Evolutionary conservation across 2,888 invertebrate species (phyloP), one percentile per base, ranked within the genome.

Genomic region (Leptinotarsa rubiginosa): DNA sequence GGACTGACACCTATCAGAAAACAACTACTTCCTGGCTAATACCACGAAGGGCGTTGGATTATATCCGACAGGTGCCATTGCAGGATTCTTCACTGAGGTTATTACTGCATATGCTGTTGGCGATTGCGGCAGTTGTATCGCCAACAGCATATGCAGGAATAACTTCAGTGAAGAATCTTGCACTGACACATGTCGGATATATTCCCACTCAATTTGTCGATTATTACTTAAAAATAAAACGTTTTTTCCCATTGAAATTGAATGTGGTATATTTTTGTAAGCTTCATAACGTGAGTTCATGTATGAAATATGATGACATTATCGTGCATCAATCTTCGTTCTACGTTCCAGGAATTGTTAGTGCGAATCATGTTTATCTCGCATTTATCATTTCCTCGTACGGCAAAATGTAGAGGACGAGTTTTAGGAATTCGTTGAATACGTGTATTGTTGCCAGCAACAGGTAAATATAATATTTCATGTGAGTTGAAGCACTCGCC

Each of bases 371-470:
- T 25, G 31, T 62, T 62, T 41, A 31, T 62, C 62, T 62, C 41
- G 7, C 15, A 15, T 62, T 15, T 31, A 62, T 62, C 31, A 31
- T 25, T 62, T 62, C 31, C 22, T 54, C 31, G 49, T 49, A 54
- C 12, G 10, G 16, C 5, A 13, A 10, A 52, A 18, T 54, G 20
- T 18, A 20, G 20, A 2, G 54, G 56, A 56, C 56, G 56, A 56
- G 56, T 62, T 62, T 31, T n/a, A n/a, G 7, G 62, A 62, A 31
- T 62, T 31, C 62, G n/a, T n/a, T 31, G 62, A 31, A 62, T 31
- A 62, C 31, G 25, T 31, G 16, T 22, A 22, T 22, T 22, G 22
- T 56, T 56, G 56, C 31, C 31, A 31, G n/a, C 62, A 62, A 62
- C 25, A 62, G 25, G 31, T 31, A 31, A 31, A 31, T 62, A 62